Percentiles rank a stretch among this genome's conserved stretches.
Conservation (phyloP, 2,888 invertebrate genomes). For the Cryptophagus acutangulus region DNA sequence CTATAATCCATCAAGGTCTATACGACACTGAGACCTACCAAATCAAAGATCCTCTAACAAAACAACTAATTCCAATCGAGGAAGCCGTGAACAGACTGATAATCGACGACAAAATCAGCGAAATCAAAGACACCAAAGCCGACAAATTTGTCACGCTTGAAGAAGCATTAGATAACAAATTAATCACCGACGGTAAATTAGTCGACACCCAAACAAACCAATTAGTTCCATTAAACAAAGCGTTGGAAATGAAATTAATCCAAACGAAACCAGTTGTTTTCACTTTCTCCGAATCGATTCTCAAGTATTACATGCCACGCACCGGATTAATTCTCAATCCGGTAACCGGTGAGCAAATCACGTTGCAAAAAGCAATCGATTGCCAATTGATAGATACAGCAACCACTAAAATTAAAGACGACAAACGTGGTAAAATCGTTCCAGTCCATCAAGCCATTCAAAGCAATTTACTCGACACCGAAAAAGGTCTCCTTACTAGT, state of each 20-base stretch:
- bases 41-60: constrained; percentile 67
- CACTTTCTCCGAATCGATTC: constrained; percentile 68
- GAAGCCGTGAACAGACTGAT: constrained; percentile 76
- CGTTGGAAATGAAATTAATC: constrained; percentile 64
- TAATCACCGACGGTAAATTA: constrained; percentile 68
- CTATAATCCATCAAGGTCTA: constrained; percentile 64
- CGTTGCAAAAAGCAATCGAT: constrained; percentile 70
- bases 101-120: constrained; percentile 74
- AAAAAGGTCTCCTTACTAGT: constrained; percentile 63
- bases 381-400: constrained; percentile 67
- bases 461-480: constrained; percentile 64
- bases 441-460: constrained; percentile 67
- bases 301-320: constrained; percentile 71
- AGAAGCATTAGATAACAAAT: constrained; percentile 65
- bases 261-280: constrained; percentile 65
- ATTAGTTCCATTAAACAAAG: constrained; percentile 65
- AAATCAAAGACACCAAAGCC: constrained; percentile 71
- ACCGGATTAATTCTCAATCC: constrained; percentile 74
- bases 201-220: constrained; percentile 67
- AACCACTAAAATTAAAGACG: constrained; percentile 69
- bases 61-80: constrained; percentile 65
- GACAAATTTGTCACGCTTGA: constrained; percentile 68
- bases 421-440: constrained; percentile 61
- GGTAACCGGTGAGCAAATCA: constrained; percentile 66
- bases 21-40: constrained; percentile 66